These are phyloP conservation scores for Hucho hucho DNA, from an alignment of 2,113 vertebrate genomes.

Conservation along the genomic window DNA sequence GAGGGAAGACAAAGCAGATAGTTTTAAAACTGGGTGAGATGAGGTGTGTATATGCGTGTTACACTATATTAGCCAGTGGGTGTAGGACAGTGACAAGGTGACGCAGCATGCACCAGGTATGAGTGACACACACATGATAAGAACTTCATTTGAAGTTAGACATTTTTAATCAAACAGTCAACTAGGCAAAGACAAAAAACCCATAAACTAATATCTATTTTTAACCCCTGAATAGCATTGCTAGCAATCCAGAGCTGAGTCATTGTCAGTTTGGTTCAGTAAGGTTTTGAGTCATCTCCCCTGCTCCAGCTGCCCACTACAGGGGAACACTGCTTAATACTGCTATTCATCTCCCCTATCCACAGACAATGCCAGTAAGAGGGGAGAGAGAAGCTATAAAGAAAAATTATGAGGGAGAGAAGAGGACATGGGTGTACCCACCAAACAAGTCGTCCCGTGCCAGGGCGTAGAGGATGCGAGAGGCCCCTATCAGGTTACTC, in stretches of 20 bases:
- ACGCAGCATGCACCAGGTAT: constrained; percentile 23
- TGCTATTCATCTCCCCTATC: too few relatives aligned
- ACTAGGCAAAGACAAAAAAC: too few relatives aligned
- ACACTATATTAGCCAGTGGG: constrained; percentile 35
- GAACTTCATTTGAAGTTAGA: neutral
- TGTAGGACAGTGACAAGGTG: constrained; percentile 41
- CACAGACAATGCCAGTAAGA: too few relatives aligned
- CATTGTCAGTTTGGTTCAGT: too few relatives aligned
- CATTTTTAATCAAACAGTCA: neutral
- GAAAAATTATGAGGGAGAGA: neutral
- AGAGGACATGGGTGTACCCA: constrained; percentile 54
- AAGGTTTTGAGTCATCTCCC: constrained; percentile 19
- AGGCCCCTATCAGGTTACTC: constrained; percentile 89
- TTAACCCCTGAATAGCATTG: too few relatives aligned
- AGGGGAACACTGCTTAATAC: constrained; percentile 28
- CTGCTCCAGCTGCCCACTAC: constrained; percentile 23
- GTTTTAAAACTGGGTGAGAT: neutral
- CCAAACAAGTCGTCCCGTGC: constrained; percentile 88
- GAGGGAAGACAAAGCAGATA: constrained; percentile 6
- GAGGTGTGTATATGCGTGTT: constrained; percentile 2
- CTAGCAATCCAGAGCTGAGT: too few relatives aligned
- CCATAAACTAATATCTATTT: too few relatives aligned
- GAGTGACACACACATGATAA: constrained; percentile 7
- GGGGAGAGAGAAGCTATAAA: too few relatives aligned
- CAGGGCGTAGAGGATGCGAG: constrained; percentile 86